These are phyloP conservation scores for Diachasmimorpha longicaudata DNA, from an alignment of 1,140 invertebrate species.

Conservation along the genomic window DNA sequence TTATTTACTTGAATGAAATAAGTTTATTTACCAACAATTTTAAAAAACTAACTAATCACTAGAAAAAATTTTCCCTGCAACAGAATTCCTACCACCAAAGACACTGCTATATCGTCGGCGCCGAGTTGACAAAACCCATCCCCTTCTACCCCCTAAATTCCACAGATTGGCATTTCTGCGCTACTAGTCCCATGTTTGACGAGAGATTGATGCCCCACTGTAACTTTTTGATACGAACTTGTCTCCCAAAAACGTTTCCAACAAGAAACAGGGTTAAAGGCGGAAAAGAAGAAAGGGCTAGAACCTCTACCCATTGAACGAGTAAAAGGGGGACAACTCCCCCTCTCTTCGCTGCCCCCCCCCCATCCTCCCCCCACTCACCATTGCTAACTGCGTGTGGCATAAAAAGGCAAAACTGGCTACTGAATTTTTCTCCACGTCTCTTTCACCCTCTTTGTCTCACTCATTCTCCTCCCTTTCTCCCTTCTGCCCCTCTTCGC, in stretches of 20 bases:
- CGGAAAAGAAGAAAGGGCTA: constrained; percentile 19
- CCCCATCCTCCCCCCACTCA: neutral
- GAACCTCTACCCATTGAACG: neutral
- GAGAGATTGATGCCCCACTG: constrained; percentile 58
- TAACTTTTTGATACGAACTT: neutral
- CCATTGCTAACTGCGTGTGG: neutral
- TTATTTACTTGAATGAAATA: too few relatives aligned
- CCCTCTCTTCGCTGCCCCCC: too few relatives aligned
- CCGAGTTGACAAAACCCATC: neutral
- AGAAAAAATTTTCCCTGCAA: neutral
- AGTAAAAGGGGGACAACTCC: neutral
- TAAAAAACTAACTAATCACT: too few relatives aligned
- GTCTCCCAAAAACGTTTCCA: constrained; percentile 11
- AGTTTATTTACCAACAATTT: too few relatives aligned
- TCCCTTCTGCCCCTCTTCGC: neutral
- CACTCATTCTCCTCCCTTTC: neutral
- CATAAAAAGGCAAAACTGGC: neutral
- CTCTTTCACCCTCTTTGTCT: neutral
- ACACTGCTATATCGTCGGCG: neutral
- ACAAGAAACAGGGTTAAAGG: neutral
- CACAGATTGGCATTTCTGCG: constrained; percentile 51
- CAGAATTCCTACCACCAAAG: neutral
- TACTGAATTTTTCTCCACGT: constrained; percentile 12
- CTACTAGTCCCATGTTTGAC: constrained; percentile 47
- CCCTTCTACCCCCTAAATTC: neutral